Percentiles rank a stretch among this genome's conserved stretches.
phyloP scores from a whole-genome alignment of 2,113 vertebrate genomes.

The Nicator chloris region DNA sequence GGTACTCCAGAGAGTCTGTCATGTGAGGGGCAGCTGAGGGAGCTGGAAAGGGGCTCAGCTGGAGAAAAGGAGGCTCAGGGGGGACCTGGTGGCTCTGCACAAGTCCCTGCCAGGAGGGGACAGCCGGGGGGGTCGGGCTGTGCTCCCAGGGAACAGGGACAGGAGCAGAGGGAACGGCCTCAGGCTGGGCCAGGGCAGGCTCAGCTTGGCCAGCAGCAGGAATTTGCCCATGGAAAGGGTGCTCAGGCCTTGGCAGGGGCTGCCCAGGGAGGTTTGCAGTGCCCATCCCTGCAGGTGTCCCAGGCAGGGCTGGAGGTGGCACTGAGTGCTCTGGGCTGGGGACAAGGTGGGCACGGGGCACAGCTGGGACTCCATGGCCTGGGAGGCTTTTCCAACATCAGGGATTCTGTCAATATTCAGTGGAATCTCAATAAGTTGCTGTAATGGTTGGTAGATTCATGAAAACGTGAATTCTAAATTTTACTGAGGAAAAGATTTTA shows the following conservation, averaged over 20 bases:
- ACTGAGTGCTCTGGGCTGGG: background rate
- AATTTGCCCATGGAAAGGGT: too few species aligned
- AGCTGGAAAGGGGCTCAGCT: background rate
- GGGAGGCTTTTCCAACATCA: rapidly evolving
- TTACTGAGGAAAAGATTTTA: background rate
- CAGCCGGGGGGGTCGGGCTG: too few species aligned
- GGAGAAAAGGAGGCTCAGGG: background rate
- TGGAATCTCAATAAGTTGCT: background rate
- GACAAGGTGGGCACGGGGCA: background rate
- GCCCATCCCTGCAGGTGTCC: background rate
- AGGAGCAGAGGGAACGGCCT: too few species aligned
- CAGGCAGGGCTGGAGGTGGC: background rate
- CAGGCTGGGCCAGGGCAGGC: too few species aligned
- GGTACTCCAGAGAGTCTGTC: background rate
- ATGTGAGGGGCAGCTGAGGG: background rate
- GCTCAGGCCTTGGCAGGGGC: too few species aligned
- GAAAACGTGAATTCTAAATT: background rate
- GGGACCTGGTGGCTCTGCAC: background rate
- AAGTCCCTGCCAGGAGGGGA: too few species aligned
- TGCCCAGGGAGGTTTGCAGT: too few species aligned
- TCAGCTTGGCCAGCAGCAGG: too few species aligned
- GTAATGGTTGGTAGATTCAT: background rate
- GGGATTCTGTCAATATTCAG: background rate
- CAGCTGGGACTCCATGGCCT: rapidly evolving
- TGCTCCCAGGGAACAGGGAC: too few species aligned